These are phyloP conservation scores for Bombyx mandarina DNA, from an alignment of 1,140 invertebrate genomes.

Conservation along the genomic window DNA sequence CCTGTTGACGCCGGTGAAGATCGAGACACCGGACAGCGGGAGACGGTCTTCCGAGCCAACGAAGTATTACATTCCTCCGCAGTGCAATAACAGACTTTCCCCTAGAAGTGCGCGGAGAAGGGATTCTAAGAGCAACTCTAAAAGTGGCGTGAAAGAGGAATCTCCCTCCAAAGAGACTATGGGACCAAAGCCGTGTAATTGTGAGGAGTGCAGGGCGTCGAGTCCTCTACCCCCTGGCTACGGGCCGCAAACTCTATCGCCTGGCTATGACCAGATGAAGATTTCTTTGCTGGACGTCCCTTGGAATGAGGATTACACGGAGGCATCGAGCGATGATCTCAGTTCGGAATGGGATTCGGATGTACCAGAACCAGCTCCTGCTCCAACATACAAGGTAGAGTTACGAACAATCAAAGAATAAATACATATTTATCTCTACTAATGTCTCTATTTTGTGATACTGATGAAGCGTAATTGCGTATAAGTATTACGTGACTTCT, in stretches of 20 bases:
- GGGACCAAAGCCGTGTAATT: conserved; percentile 60
- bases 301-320: conserved; percentile 81
- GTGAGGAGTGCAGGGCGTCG: conserved; percentile 55
- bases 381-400: conserved; percentile 52
- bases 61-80: conserved; percentile 56
- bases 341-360: conserved; percentile 93
- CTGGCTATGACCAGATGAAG: conserved; percentile 86
- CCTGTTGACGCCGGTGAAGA: conserved; percentile 52
- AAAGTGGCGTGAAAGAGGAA: conserved; percentile 31
- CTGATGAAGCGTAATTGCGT: too few species aligned
- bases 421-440: too few species aligned
- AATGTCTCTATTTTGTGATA: too few species aligned
- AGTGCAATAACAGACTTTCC: conserved; percentile 59
- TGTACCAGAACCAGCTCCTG: conserved; percentile 70
- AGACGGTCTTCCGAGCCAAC: conserved; percentile 52
- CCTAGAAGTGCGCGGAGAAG: conserved; percentile 53
- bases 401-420: background rate
- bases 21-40: conserved; percentile 52
- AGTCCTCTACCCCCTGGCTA: conserved; percentile 62
- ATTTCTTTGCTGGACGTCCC: conserved; percentile 82
- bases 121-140: conserved; percentile 46
- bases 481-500: too few species aligned
- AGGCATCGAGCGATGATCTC: conserved; percentile 88
- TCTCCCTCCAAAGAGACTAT: conserved; percentile 34
- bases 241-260: conserved; percentile 57